Evolutionary conservation across 2,797 vertebrate genomes (phyloP), one percentile per base, ranked within the genome.

Genomic region (Kryptopterus vitreolus): DNA sequence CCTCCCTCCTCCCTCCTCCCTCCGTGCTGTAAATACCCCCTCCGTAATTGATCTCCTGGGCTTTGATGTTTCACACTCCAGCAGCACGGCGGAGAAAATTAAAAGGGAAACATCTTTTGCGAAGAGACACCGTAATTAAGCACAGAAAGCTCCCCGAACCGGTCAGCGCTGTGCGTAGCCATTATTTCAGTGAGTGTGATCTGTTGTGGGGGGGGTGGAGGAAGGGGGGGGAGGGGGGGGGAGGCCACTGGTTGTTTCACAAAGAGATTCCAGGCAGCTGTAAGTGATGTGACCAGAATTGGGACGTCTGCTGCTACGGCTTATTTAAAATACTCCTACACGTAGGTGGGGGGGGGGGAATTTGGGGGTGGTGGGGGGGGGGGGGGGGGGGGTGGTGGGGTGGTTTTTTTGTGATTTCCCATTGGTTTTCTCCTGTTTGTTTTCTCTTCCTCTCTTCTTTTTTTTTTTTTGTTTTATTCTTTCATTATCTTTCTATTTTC

Each of bases 11-110:
- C 77, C 33, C 66, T 79, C 84, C n/a, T 53, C 83, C 72, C 80
- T 65, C 77, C 77, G 77, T 81, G 83, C 87, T 89, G 90, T 90
- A 92, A 92, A 92, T 89, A 90, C 85, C 88, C n/a, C 86, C 87
- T 90, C 89, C 89, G 88, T 92, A 92, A 93, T 92, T 92, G 89
- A 92, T 91, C 91, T 91, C 88, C 83, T 76, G 88, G 86, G 90
- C 87, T 85, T 87, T 82, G 61, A 85, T 85, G 84, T 77, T 83
- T 84, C 84, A 76, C 89, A 88, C 87, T 87, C 85, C 84, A 89
- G 78, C 79, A 82, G 83, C 88, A 87, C 88, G 86, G 83, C 78
- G 87, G 88, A 87, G 84, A 88, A 85, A 90, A 87, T 89, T 90
- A 85, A 86, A 91, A 88, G 79, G 58, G 81, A 87, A 90, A 87